Conservation (phyloP, 1,140 invertebrate species). For the Goniozus legneri region DNA sequence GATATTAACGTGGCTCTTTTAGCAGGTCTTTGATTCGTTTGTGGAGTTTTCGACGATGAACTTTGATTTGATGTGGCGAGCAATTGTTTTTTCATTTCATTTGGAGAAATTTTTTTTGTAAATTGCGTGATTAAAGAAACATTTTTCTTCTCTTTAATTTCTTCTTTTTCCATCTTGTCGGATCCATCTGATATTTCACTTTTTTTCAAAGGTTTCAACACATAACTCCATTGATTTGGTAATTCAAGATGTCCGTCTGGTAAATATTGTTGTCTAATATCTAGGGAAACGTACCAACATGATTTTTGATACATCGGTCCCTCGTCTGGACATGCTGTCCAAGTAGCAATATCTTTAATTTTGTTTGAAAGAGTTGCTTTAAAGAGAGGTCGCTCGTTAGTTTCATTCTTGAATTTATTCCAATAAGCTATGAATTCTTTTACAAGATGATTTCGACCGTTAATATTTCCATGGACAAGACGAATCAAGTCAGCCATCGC, state of each 20-base stretch:
- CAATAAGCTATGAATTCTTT: constrained; percentile 66
- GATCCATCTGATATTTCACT: constrained; percentile 4
- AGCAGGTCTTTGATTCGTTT: constrained; percentile 22
- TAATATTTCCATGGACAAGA: constrained; percentile 66
- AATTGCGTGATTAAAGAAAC: constrained; percentile 57
- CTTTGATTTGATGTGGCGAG: constrained; percentile 2
- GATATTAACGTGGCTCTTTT: constrained; percentile 44
- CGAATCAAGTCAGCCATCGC: constrained; percentile 65
- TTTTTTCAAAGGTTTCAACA: constrained; percentile 42
- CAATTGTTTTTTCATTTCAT: constrained; percentile 52
- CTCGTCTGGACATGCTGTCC: constrained; percentile 59
- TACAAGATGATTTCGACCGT: constrained; percentile 59
- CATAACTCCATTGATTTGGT: constrained; percentile 59
- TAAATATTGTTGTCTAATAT: constrained; percentile 57
- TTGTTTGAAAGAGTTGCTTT: constrained; percentile 55
- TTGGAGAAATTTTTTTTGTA: constrained; percentile 55
- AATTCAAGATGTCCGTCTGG: constrained; percentile 54
- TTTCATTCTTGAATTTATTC: constrained; percentile 36
- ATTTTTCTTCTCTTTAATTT: constrained; percentile 47
- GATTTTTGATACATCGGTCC: constrained; percentile 56
- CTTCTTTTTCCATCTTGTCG: constrained; percentile 19
- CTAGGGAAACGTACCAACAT: constrained; percentile 67
- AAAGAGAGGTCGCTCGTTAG: constrained; percentile 32
- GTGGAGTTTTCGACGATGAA: constrained; percentile 9
- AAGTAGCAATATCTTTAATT: constrained; percentile 61